Percentiles rank a stretch among this genome's conserved stretches.
Evolutionary conservation across 2,888 invertebrate species (phyloP).

Genomic region (Sarcophaga carnaria): DNA sequence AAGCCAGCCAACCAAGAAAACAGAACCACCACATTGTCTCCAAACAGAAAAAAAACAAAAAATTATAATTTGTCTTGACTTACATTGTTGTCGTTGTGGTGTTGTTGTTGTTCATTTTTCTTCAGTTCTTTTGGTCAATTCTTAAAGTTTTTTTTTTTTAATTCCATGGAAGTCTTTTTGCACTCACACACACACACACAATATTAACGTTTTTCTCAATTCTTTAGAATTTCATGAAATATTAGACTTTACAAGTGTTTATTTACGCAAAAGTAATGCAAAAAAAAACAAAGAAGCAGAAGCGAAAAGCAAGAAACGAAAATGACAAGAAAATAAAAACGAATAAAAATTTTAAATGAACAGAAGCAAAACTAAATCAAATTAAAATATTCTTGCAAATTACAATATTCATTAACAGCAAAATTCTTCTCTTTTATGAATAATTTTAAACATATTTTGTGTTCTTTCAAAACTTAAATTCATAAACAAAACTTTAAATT

Average conservation of each 20-base stretch:
- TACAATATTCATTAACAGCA: slow-evolving; percentile 58
- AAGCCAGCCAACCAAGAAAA: slow-evolving; percentile 18
- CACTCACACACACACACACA: too few species aligned
- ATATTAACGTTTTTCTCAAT: slow-evolving; percentile 51
- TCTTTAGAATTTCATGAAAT: slow-evolving; percentile 67
- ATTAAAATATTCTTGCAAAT: slow-evolving; percentile 39
- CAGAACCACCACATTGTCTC: slow-evolving; percentile 42
- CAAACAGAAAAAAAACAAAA: not conserved
- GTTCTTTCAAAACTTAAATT: not conserved
- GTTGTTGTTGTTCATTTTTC: slow-evolving; percentile 18
- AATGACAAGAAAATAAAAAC: slow-evolving; percentile 10
- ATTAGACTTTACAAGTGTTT: slow-evolving; percentile 64
- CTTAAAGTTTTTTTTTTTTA: slow-evolving; percentile 44
- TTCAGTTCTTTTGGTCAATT: slow-evolving; percentile 36
- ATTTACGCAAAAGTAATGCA: slow-evolving; percentile 59
- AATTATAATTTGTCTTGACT: slow-evolving; percentile 22
- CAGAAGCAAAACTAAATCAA: not conserved
- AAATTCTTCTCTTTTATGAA: slow-evolving; percentile 57
- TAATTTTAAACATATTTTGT: slow-evolving; percentile 19
- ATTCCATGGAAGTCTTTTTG: slow-evolving; percentile 56
- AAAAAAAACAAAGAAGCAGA: slow-evolving; percentile 31
- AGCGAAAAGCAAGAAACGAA: slow-evolving; percentile 1
- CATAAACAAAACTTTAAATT: not conserved
- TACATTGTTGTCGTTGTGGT: slow-evolving; percentile 31
- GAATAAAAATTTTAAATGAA: slow-evolving; percentile 6